phyloP scores from a whole-genome alignment of 1,140 invertebrate genomes.

The Agraylea sexmaculata region DNA sequence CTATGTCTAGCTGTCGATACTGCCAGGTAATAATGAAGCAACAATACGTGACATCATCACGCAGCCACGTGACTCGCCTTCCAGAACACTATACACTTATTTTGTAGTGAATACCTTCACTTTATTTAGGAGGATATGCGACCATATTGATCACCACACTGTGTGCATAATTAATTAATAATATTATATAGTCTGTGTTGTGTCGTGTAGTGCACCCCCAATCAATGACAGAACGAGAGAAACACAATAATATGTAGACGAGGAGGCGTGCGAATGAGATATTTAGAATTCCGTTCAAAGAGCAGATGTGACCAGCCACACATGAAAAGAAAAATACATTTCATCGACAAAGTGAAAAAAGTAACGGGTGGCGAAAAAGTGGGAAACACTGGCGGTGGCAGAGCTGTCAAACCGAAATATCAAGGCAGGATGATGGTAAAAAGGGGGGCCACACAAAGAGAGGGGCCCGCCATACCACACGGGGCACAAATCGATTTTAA shows the following conservation, averaged over 20 bases:
- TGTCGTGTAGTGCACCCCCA: too few relatives aligned
- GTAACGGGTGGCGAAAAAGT: too few relatives aligned
- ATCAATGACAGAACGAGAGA: too few relatives aligned
- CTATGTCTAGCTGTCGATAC: too few relatives aligned
- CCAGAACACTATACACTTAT: too few relatives aligned
- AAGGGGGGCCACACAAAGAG: slow-evolving; percentile 9
- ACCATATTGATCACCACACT: too few relatives aligned
- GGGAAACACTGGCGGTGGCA: too few relatives aligned
- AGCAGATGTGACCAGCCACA: slow-evolving; percentile 17
- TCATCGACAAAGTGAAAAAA: too few relatives aligned
- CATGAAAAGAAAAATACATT: slow-evolving; percentile 18
- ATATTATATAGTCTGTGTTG: too few relatives aligned
- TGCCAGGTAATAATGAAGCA: slow-evolving; percentile 13
- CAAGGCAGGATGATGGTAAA: slow-evolving; percentile 16
- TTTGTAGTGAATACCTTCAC: too few relatives aligned
- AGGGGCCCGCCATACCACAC: neutral
- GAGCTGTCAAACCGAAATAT: slow-evolving; percentile 22
- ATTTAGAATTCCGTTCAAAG: slow-evolving; percentile 10
- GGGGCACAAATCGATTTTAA: slow-evolving; percentile 21
- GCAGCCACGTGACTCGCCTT: slow-evolving; percentile 5
- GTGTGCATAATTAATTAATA: too few relatives aligned
- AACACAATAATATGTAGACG: neutral
- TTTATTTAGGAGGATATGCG: too few relatives aligned
- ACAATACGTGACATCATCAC: slow-evolving; percentile 17
- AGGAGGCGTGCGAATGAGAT: neutral